phyloP scores from a whole-genome alignment of 2,888 invertebrate genomes.

The Phymatocera aterrima region DNA sequence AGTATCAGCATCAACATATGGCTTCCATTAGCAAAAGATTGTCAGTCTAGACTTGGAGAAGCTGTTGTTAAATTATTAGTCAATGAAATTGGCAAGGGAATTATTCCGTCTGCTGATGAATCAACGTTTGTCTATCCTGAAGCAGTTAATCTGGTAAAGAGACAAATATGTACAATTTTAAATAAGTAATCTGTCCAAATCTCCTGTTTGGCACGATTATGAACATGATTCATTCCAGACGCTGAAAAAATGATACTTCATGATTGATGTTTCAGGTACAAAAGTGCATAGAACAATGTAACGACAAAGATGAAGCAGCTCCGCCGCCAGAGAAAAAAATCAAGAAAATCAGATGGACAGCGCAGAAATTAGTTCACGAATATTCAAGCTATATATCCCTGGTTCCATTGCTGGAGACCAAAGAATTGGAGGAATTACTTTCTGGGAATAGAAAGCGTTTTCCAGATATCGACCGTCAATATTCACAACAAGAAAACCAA shows the following conservation, averaged over 20 bases:
- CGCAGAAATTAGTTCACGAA: slow-evolving; percentile 54
- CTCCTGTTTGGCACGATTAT: slow-evolving; percentile 9
- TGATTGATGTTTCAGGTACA: slow-evolving; percentile 60
- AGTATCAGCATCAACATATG: slow-evolving; percentile 84
- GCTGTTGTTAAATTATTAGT: slow-evolving; percentile 68
- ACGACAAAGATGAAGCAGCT: slow-evolving; percentile 40
- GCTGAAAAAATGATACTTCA: neutral
- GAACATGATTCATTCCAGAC: slow-evolving; percentile 17
- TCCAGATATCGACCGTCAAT: slow-evolving; percentile 42
- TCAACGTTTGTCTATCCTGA: slow-evolving; percentile 53
- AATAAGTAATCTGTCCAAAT: neutral
- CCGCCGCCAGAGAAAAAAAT: slow-evolving; percentile 49
- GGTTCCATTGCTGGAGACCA: slow-evolving; percentile 52
- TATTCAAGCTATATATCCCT: slow-evolving; percentile 57
- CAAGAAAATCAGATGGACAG: slow-evolving; percentile 52
- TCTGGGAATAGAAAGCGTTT: slow-evolving; percentile 58
- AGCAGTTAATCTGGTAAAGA: slow-evolving; percentile 63
- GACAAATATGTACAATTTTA: too few relatives aligned
- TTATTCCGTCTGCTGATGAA: slow-evolving; percentile 54
- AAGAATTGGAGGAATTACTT: slow-evolving; percentile 57
- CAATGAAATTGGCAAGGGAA: slow-evolving; percentile 60
- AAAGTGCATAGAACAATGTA: slow-evolving; percentile 58
- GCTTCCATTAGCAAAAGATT: slow-evolving; percentile 82
- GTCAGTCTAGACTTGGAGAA: slow-evolving; percentile 66
- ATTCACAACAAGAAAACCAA: neutral